phyloP scores from a whole-genome alignment of 1,140 invertebrate genomes.

The Himalopsyche phryganea region DNA sequence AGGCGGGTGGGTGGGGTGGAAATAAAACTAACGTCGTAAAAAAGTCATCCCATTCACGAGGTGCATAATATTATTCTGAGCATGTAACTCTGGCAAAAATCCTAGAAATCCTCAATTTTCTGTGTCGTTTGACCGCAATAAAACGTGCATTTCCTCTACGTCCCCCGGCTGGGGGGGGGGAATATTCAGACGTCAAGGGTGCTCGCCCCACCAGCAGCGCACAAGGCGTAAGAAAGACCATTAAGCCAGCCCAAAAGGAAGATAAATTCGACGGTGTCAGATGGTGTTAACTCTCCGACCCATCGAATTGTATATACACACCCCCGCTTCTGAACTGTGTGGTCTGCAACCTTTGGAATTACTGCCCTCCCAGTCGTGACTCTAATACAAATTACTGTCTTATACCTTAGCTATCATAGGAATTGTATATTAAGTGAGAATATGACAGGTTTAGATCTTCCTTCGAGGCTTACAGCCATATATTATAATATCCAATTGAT shows the following conservation, averaged over 20 bases:
- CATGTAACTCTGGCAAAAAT: not conserved
- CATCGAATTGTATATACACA: conserved; percentile 1
- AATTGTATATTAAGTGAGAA: too few species aligned
- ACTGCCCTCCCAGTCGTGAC: too few species aligned
- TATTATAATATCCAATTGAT: too few species aligned
- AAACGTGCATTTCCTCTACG: conserved; percentile 2
- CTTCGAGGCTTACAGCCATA: too few species aligned
- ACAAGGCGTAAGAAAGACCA: conserved; percentile 18
- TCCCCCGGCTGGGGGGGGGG: not conserved
- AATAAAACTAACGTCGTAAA: too few species aligned
- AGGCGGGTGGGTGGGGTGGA: too few species aligned
- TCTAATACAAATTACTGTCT: too few species aligned
- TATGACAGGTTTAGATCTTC: too few species aligned
- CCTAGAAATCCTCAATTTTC: conserved; percentile 1
- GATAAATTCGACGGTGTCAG: conserved; percentile 29
- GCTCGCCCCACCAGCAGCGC: not conserved
- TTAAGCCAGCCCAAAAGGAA: conserved; percentile 24
- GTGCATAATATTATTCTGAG: too few species aligned
- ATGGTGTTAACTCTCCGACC: conserved; percentile 26
- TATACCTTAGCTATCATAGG: too few species aligned
- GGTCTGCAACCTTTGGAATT: too few species aligned
- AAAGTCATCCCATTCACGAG: too few species aligned
- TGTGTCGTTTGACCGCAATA: conserved; percentile 7
- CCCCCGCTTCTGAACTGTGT: not conserved
- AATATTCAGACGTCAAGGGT: not conserved